Evolutionary conservation across 1,140 invertebrate species (phyloP), one percentile per base, ranked within the genome.

Genomic region (Drosophila orena): DNA sequence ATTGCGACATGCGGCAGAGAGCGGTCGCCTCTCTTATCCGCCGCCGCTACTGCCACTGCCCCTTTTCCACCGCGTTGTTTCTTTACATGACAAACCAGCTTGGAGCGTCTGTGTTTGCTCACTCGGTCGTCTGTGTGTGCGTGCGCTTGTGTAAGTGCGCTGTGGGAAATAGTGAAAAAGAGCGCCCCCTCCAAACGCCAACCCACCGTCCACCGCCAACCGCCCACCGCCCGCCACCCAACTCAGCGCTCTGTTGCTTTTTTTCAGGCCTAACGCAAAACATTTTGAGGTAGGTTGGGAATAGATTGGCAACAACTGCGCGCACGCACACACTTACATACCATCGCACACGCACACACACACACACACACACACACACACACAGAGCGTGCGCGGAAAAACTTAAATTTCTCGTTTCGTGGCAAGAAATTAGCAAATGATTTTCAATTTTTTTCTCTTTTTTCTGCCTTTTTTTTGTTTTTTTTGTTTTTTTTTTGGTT

Each of bases 211-310:
- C 17, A 12, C 47, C 53, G 57, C 52, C 49, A n/a, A n/a, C n/a
- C 53, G 11, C 35, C 8, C 17, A 12, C 47, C 53, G 57, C 52
- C 49, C 34, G 15, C 75, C 81, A 69, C 62, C 73, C 71, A 81
- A 85, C 78, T 77, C 77, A 50, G 30, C 47, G 84, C 76, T 79
- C 84, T 88, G 85, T 88, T 89, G 79, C 84, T 88, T 89, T 71
- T 66, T 71, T 70, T 88, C 73, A 81, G 78, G 79, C 81, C 81
- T 90, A 91, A 91, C 86, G 81, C 74, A 91, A 91, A 91, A 88
- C 88, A 78, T 84, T 86, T 91, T 91, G 90, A 91, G 90, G 90
- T 91, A 91, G 90, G 90, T 91, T 91, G 90, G 90, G 90, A 91
- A 91, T 91, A 89, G 84, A 89, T 89, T 89, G 84, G 80, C 84